Percentiles rank a stretch among this genome's conserved stretches.
Evolutionary conservation across 1,140 invertebrate species (phyloP).

Genomic region (Saccostrea cuccullata): DNA sequence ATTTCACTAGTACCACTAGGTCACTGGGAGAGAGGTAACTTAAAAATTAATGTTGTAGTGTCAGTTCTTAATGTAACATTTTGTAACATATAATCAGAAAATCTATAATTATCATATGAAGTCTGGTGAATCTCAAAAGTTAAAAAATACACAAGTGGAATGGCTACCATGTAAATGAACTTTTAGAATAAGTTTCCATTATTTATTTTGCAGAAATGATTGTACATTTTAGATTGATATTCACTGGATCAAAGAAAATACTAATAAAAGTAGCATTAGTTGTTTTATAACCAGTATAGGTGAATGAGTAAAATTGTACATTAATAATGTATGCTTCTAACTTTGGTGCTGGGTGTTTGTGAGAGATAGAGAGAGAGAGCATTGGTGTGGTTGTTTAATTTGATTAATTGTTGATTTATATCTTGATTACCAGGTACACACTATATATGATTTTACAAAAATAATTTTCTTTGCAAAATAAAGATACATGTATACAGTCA

Average conservation of each 20-base stretch:
- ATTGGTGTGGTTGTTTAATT: too few species aligned
- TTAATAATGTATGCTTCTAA: background rate
- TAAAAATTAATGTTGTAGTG: background rate
- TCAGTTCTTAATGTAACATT: background rate
- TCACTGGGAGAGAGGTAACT: constrained; percentile 26
- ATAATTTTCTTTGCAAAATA: too few species aligned
- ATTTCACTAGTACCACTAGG: constrained; percentile 27
- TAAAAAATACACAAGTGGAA: background rate
- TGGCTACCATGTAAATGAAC: too few species aligned
- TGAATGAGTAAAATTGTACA: background rate
- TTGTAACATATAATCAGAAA: background rate
- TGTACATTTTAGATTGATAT: background rate
- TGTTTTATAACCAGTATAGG: background rate
- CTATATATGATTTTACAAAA: too few species aligned
- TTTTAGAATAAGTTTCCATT: too few species aligned
- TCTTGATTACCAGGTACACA: too few species aligned
- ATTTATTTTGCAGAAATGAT: background rate
- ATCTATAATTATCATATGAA: background rate
- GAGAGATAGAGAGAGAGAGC: background rate
- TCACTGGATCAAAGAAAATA: background rate
- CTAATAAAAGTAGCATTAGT: background rate
- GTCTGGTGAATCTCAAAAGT: constrained; percentile 12
- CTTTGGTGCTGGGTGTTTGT: background rate
- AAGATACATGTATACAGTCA: too few species aligned
- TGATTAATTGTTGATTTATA: too few species aligned